Conservation (phyloP, 2,113 vertebrate genomes). For the Pampusana beccarii region DNA sequence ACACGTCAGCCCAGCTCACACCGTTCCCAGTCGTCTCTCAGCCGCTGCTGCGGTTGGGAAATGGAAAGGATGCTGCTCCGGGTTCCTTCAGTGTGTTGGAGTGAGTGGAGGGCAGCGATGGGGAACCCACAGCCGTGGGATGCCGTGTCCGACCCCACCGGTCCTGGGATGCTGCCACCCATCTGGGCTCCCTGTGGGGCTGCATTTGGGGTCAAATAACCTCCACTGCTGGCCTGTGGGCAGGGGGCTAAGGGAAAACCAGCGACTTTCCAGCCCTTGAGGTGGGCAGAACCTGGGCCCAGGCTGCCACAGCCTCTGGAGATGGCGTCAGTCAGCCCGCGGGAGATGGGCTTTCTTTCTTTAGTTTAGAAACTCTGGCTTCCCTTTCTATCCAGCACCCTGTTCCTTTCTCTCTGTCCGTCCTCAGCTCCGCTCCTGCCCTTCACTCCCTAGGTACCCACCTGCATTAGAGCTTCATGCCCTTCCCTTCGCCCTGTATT, state of each 20-base stretch:
- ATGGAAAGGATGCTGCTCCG: not conserved
- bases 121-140: not conserved
- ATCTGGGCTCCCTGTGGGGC: rapidly evolving
- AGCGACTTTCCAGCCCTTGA: not conserved
- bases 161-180: not conserved
- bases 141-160: rapidly evolving
- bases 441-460: not conserved
- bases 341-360: not conserved
- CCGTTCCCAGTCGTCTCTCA: not conserved
- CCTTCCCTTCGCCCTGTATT: not conserved
- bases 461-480: not conserved
- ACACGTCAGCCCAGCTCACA: not conserved
- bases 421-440: not conserved
- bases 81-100: rapidly evolving
- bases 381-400: not conserved
- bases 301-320: not conserved
- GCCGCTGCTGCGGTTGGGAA: not conserved
- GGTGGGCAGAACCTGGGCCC: not conserved
- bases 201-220: not conserved
- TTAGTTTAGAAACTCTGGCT: not conserved
- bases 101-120: rapidly evolving
- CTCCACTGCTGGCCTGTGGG: not conserved
- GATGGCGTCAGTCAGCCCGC: not conserved
- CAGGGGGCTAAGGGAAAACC: not conserved
- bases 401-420: not conserved